These are phyloP conservation scores for Cheilosia urbana DNA, from an alignment of 2,888 invertebrate genomes.

Conservation along the genomic window DNA sequence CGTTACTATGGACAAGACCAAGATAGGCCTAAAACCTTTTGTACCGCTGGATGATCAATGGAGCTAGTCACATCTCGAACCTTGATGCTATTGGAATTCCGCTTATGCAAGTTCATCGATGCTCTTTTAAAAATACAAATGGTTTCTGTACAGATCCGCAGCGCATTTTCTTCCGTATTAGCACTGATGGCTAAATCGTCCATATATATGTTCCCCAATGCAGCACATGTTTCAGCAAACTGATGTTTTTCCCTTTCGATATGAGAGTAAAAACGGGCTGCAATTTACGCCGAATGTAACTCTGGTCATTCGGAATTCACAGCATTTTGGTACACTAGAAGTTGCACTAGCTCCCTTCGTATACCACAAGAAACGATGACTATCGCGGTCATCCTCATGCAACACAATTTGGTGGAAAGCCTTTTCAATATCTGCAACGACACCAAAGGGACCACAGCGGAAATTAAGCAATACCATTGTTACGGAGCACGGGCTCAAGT, in stretches of 20 bases:
- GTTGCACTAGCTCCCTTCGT: background rate
- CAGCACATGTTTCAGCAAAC: conserved; percentile 20
- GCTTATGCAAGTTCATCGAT: background rate
- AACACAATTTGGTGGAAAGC: conserved; percentile 1
- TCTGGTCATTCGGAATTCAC: background rate
- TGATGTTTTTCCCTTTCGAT: too few species aligned
- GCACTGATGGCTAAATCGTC: conserved; percentile 17
- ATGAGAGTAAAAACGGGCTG: conserved; percentile 2
- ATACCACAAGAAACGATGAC: conserved; percentile 30
- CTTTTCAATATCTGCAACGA: too few species aligned
- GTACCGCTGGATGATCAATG: background rate
- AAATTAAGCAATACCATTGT: conserved; percentile 24
- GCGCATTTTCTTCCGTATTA: too few species aligned
- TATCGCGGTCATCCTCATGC: conserved; percentile 8
- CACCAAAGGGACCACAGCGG: conserved; percentile 3
- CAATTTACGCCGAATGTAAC: conserved; percentile 16
- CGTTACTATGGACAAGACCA: conserved; percentile 6
- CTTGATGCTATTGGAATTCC: conserved; percentile 17
- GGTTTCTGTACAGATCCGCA: too few species aligned
- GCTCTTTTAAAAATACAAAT: too few species aligned
- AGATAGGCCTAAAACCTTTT: conserved; percentile 16
- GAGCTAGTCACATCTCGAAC: conserved; percentile 2
- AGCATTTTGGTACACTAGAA: background rate
- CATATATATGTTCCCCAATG: conserved; percentile 22
- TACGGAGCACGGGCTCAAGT: too few species aligned